Base-by-base conservation (phyloP, 37 sponge, comb jelly and placozoan species). In the Eunapius fragilis region DNA sequence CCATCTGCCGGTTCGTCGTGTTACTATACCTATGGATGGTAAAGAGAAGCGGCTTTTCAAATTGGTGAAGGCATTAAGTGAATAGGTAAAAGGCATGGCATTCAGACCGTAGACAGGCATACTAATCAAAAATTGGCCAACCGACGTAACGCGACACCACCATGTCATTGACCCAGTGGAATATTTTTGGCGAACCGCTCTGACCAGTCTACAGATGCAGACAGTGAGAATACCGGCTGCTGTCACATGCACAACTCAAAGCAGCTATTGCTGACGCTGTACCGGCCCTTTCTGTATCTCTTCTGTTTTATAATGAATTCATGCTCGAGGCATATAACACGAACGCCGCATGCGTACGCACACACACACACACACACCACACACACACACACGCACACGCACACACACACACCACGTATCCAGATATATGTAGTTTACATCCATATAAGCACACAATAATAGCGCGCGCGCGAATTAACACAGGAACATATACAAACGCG, bases 401-500 rank as follows among this genome's bases (percentile, higher is more conserved):
- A 75, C 75, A 75, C 75, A 75, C 32, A 75, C 75, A 13, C n/a
- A n/a, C n/a, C n/a, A n/a, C n/a, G n/a, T n/a, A n/a, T n/a, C n/a
- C n/a, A n/a, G n/a, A n/a, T n/a, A n/a, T n/a, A n/a, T n/a, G n/a
- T n/a, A n/a, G n/a, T n/a, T n/a, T 34, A 75, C 75, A 75, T 34
- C 5, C 75, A 75, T 31, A 75, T 34, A 4, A 13, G 31, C 75
- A 75, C 75, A 32, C 81, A 32, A 31, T 24, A 67, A 72, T 34
- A 37, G 37, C 25, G 31, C 45, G 71, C 72, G 26, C 25, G 71
- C 72, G n/a, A n/a, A n/a, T n/a, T n/a, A n/a, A 71, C 36, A 82
- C 72, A 82, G 12, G 67, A 25, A 70, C 36, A n/a, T 3, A 70
- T 41, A 31, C 70, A 3, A 2, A 82, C 71, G 70, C 11, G 22